Evolutionary conservation across 2,888 invertebrate genomes (phyloP), one percentile per base, ranked within the genome.

Genomic region (Copidosoma aretas): DNA sequence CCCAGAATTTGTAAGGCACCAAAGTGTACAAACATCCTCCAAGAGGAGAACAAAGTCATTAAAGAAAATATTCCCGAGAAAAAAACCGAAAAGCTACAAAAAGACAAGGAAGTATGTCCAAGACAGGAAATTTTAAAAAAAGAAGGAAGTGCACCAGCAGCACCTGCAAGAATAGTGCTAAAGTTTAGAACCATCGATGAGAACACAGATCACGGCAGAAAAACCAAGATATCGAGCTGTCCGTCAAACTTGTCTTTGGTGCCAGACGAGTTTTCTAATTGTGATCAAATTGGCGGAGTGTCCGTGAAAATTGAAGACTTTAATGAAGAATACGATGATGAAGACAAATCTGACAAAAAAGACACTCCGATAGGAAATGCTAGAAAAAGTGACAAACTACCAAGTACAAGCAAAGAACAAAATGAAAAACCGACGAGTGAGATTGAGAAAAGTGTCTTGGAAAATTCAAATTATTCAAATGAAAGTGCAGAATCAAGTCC

Each of bases 151-250:
- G 88, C 88, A 5, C 3, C 32, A 77, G 88, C 88, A 5, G 8
- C 32, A 77, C 89, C 89, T 2, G 24, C 56, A 2, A 85, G 89
- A 53, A 89, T 89, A 68, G 88, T 89, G 12, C 80, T 89, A 43
- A 89, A 89, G 0, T 88, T 89, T 73, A 85, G 89, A n/a, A 88
- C 89, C 0, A 82, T 82, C 63, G 84, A 84, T 64, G 84, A 84
- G 61, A 82, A 82, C 63, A 84, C 83, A 0, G 83, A 84, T 75
- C 77, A 82, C 43, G 82, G 83, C 12, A 83, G 77, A 68, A 83
- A 82, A 71, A 81, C 81, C 0, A 83, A 82, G 60, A 83, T 82
- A 70, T 83, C 82, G 10, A 83, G 83, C 65, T 83, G 82, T 59
- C 79, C 80, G 5, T 81, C 83, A 1, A 83, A 82, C 73, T 76